phyloP scores from a whole-genome alignment of 1,140 invertebrate genomes.

The Octopus sinensis region DNA sequence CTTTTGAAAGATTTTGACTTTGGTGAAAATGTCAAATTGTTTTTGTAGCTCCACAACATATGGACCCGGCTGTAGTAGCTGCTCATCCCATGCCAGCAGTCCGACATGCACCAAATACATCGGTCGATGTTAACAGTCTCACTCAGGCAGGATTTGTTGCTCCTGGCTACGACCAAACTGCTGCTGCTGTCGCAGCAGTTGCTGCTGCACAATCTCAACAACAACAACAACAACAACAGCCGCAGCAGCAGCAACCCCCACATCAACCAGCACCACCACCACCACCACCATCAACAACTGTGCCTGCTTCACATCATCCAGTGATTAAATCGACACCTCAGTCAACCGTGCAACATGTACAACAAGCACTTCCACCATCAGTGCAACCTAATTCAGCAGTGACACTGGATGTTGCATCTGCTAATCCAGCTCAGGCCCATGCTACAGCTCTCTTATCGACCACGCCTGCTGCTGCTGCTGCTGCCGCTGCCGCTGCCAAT shows the following conservation, averaged over 20 bases:
- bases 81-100: conserved; percentile 46
- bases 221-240: not conserved
- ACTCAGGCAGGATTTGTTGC: conserved; percentile 15
- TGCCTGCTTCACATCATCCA: not conserved
- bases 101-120: conserved; percentile 6
- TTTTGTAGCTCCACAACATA: conserved; percentile 47
- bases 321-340: not conserved
- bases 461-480: conserved; percentile 3
- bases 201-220: conserved; percentile 3
- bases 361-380: not conserved
- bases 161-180: conserved; percentile 20
- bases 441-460: conserved; percentile 20
- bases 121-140: conserved; percentile 27
- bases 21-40: not conserved
- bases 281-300: conserved; percentile 13
- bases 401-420: conserved; percentile 14
- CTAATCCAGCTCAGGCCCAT: conserved; percentile 7
- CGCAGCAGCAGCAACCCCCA: conserved; percentile 11
- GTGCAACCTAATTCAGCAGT: conserved; percentile 18
- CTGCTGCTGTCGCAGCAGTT: conserved; percentile 13
- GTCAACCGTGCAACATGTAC: not conserved
- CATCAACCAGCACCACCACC: conserved; percentile 20
- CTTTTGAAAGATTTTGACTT: too few species aligned
- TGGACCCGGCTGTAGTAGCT: conserved; percentile 58
- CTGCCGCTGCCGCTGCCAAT: not conserved